phyloP scores from a whole-genome alignment of 2,888 invertebrate species.

The Conchocele bisecta region DNA sequence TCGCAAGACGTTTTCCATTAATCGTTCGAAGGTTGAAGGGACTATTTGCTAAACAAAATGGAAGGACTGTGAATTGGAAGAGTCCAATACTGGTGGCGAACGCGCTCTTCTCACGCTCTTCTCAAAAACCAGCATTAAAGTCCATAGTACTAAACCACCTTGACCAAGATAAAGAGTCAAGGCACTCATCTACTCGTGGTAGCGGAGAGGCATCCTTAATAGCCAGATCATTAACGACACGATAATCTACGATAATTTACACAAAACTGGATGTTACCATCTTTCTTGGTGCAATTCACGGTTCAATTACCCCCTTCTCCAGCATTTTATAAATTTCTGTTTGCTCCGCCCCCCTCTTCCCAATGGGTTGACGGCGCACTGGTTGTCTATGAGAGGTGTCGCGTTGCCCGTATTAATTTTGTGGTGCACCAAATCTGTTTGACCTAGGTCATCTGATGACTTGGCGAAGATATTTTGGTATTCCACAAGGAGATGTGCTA shows the following conservation, averaged over 20 bases:
- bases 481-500: neutral
- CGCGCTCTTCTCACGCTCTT: slow-evolving; percentile 20
- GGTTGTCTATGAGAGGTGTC: slow-evolving; percentile 33
- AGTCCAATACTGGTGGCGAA: slow-evolving; percentile 1
- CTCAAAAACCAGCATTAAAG: slow-evolving; percentile 60
- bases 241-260: slow-evolving; percentile 56
- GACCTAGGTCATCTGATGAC: neutral
- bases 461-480: slow-evolving; percentile 5
- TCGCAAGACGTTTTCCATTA: slow-evolving; percentile 54
- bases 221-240: slow-evolving; percentile 56
- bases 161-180: slow-evolving; percentile 44
- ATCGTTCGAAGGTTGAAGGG: slow-evolving; percentile 60
- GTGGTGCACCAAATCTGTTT: slow-evolving; percentile 17
- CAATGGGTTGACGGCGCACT: slow-evolving; percentile 22
- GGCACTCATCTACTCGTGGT: slow-evolving; percentile 51
- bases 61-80: slow-evolving; percentile 1
- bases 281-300: slow-evolving; percentile 36
- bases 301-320: slow-evolving; percentile 37
- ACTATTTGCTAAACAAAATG: slow-evolving; percentile 13
- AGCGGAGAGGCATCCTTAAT: slow-evolving; percentile 58
- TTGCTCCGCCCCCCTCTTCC: slow-evolving; percentile 15
- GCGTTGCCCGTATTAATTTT: slow-evolving; percentile 28
- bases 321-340: slow-evolving; percentile 45
- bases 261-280: slow-evolving; percentile 23
- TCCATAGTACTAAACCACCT: slow-evolving; percentile 54